phyloP scores from a whole-genome alignment of 1,140 invertebrate genomes.

The Cepaea nemoralis region DNA sequence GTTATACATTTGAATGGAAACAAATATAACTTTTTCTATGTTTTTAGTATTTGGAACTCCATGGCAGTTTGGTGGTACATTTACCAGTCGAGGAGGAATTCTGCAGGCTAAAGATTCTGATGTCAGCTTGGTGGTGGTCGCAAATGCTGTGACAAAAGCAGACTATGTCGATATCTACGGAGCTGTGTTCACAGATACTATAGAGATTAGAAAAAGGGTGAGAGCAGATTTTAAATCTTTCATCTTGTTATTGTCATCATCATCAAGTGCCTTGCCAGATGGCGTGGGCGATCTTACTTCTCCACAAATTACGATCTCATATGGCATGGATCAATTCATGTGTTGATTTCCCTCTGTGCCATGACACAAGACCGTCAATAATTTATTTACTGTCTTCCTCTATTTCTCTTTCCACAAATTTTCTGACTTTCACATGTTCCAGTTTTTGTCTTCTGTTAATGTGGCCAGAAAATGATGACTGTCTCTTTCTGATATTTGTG shows the following conservation, averaged over 20 bases:
- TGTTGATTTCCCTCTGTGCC: too few species aligned
- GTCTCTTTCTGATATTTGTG: too few species aligned
- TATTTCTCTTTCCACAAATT: too few species aligned
- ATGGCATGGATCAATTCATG: too few species aligned
- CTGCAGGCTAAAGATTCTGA: constrained; percentile 24
- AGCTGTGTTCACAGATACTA: constrained; percentile 31
- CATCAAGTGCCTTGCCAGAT: too few species aligned
- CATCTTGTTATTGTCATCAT: background rate
- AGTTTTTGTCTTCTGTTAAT: too few species aligned
- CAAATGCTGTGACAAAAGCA: constrained; percentile 19
- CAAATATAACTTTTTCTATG: background rate
- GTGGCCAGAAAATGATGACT: too few species aligned
- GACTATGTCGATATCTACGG: constrained; percentile 29
- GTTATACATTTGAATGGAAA: background rate
- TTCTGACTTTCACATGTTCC: too few species aligned
- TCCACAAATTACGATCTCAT: too few species aligned
- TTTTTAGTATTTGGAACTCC: constrained; percentile 32
- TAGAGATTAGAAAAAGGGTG: constrained; percentile 39
- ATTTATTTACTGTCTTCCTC: too few species aligned
- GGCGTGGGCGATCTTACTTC: too few species aligned
- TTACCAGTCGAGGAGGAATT: constrained; percentile 23
- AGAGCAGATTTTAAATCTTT: background rate
- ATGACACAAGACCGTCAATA: too few species aligned
- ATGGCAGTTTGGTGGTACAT: constrained; percentile 39
- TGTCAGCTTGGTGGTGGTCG: constrained; percentile 20